Percentiles rank a stretch among this genome's conserved stretches.
phyloP scores from a whole-genome alignment of 2,888 invertebrate genomes.

The Drosophila melanocephala region DNA sequence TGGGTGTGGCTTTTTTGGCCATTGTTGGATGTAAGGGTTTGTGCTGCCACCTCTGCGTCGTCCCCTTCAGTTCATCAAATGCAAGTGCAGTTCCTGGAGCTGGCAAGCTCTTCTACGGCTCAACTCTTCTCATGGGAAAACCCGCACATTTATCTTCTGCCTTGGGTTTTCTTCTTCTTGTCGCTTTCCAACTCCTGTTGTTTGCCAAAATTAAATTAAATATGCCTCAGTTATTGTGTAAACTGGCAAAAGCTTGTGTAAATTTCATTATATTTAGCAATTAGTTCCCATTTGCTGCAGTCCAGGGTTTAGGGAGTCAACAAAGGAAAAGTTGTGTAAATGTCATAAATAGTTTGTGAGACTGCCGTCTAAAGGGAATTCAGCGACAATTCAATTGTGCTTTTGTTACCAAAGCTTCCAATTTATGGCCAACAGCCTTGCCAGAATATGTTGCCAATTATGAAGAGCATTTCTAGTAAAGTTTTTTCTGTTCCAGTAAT shows the following conservation, averaged over 20 bases:
- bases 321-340: conserved; percentile 22
- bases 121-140: conserved; percentile 25
- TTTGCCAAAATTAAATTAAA: conserved; percentile 63
- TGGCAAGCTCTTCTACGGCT: neutral
- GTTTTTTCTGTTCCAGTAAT: neutral
- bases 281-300: conserved; percentile 32
- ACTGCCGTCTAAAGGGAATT: conserved; percentile 1
- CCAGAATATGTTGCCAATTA: neutral
- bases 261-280: conserved; percentile 50
- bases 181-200: conserved; percentile 30
- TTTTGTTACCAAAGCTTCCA: conserved; percentile 7
- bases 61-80: neutral
- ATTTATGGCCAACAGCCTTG: neutral
- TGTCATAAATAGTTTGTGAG: conserved; percentile 32
- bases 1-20: conserved; percentile 52
- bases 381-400: conserved; percentile 31
- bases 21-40: conserved; percentile 17
- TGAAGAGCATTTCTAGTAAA: neutral
- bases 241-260: conserved; percentile 42
- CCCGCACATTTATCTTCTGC: conserved; percentile 41
- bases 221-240: conserved; percentile 45
- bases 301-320: neutral
- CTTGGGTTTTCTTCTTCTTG: conserved; percentile 7
- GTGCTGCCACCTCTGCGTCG: neutral
- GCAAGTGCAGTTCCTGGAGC: conserved; percentile 42